Base-by-base conservation (phyloP, 2,797 vertebrate species). In the Heterohyrax brucei region DNA sequence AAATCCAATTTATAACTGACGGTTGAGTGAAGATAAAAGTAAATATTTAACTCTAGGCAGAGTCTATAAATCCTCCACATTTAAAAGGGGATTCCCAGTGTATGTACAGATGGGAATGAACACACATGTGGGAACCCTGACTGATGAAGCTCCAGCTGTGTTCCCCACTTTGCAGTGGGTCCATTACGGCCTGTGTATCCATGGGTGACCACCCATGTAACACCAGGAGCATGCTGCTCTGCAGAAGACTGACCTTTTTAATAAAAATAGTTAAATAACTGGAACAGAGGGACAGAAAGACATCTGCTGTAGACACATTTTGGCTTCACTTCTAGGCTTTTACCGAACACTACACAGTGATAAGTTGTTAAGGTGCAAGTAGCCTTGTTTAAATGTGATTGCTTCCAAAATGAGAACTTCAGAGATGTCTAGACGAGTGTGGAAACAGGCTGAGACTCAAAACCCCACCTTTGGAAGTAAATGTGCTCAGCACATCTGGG, bases 1-100 rank as follows among this genome's bases (percentile, higher is more conserved):
- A 26, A 77, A 92, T 39, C 44, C 30, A 13, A 22, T 62, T 62
- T 77, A 26, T 90, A 86, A 87, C 7, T 50, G 76, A 64, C 87
- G 78, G n/a, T 62, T 48, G 30, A 93, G 33, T 48, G 62, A 76
- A 93, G 46, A 87, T 81, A 62, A 84, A 93, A 89, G 83, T 33
- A 18, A 80, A 76, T 5, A 30, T 44, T 28, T 62, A 78, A 92
- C 53, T 28, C 75, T 64, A 89, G 84, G 70, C 24, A 94, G 61
- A 50, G 3, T 77, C 56, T 24, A 9, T 19, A 13, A 28, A 70
- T 44, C 64, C 56, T 82, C 14, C 28, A 7, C 3, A 19, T 85
- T 26, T 77, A 39, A 16, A 70, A 73, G n/a, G 89, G 87, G 86
- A 88, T 73, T 90, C 73, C 81, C 61, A 28, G 22, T 7, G 30